Evolutionary conservation across 2,797 vertebrate species (phyloP).

Genomic region (Labeo calbasu): DNA sequence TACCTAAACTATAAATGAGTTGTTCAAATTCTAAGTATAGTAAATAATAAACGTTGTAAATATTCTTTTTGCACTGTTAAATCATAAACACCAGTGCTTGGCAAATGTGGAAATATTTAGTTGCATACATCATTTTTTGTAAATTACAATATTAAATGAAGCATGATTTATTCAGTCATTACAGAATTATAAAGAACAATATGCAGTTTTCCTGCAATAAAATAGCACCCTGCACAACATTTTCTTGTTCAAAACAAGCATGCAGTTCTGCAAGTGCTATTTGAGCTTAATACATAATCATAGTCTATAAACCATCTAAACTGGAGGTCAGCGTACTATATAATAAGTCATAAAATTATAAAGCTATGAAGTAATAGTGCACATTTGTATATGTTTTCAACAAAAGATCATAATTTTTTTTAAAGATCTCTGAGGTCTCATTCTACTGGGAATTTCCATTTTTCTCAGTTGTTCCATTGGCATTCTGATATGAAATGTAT

Average conservation of each 20-base stretch:
- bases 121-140: background rate
- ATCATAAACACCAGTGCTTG: background rate
- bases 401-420: conserved; percentile 35
- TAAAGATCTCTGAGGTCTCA: conserved; percentile 27
- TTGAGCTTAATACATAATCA: conserved; percentile 1
- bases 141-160: background rate
- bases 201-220: conserved; percentile 9
- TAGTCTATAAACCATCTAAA: conserved; percentile 21
- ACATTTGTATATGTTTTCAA: conserved; percentile 23
- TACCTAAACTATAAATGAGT: background rate
- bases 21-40: background rate
- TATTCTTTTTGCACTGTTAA: background rate
- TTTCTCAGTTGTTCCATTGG: conserved; percentile 55
- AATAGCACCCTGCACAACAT: background rate
- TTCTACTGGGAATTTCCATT: conserved; percentile 39
- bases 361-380: conserved; percentile 37
- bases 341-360: conserved; percentile 8
- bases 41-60: background rate
- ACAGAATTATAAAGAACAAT: background rate
- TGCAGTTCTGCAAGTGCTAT: background rate
- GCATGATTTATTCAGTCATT: background rate
- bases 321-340: background rate
- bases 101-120: background rate
- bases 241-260: conserved; percentile 12
- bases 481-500: conserved; percentile 39